phyloP scores from a whole-genome alignment of 2,797 vertebrate species.

The Sebastes alutus region DNA sequence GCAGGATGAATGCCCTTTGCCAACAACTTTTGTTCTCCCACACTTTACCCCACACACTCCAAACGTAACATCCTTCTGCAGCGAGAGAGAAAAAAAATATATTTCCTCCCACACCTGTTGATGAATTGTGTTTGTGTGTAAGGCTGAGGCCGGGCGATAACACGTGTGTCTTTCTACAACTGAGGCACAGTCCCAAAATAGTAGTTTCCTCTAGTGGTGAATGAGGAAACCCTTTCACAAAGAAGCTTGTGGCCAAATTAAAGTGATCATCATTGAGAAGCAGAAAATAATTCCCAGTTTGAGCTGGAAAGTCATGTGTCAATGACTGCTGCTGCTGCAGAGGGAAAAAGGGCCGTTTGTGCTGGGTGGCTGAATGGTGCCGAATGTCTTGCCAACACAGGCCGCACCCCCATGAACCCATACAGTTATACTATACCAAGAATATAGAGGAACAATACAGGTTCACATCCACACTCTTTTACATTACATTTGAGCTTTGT shows the following conservation, averaged over 20 bases:
- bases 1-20: constrained; percentile 64
- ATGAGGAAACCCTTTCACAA: constrained; percentile 59
- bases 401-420: constrained; percentile 5
- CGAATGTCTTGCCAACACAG: constrained; percentile 26
- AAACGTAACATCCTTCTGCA: constrained; percentile 66
- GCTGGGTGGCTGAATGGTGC: constrained; percentile 31
- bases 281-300: constrained; percentile 55
- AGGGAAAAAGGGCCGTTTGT: constrained; percentile 40
- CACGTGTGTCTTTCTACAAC: constrained; percentile 55
- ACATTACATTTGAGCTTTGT: not conserved
- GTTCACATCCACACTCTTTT: not conserved
- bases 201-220: constrained; percentile 53
- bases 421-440: constrained; percentile 6
- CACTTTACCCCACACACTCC: constrained; percentile 65
- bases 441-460: not conserved
- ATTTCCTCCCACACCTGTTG: constrained; percentile 76
- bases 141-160: constrained; percentile 44
- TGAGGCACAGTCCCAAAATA: constrained; percentile 45
- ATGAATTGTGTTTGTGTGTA: constrained; percentile 69
- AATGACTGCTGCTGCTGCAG: constrained; percentile 38
- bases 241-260: constrained; percentile 56
- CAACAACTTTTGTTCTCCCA: constrained; percentile 72
- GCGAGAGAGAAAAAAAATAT: constrained; percentile 6
- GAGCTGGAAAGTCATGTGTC: constrained; percentile 58
- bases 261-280: constrained; percentile 58